A percentile compares a stretch with the other conserved stretches of the same genome.
phyloP scores from a whole-genome alignment of 2,888 invertebrate species.

The Micropterix aruncella region DNA sequence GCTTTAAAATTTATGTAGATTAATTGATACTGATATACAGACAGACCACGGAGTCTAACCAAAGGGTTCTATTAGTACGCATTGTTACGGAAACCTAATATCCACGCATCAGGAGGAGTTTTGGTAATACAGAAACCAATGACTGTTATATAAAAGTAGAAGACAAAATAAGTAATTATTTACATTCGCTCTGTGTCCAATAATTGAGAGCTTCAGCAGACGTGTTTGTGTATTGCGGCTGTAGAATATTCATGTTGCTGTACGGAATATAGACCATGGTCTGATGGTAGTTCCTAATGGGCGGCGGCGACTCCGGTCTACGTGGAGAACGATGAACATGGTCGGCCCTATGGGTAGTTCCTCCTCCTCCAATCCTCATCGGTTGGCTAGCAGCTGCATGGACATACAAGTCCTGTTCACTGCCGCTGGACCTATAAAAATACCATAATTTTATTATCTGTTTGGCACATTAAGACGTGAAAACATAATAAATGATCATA shows the following conservation, averaged over 20 bases:
- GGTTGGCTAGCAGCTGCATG: background rate
- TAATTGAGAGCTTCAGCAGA: conserved; percentile 15
- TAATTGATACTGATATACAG: too few relatives aligned
- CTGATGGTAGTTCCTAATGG: conserved; percentile 52
- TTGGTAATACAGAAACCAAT: too few relatives aligned
- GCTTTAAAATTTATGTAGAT: too few relatives aligned
- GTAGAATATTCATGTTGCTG: conserved; percentile 23
- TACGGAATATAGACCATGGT: conserved; percentile 56
- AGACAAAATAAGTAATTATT: too few relatives aligned
- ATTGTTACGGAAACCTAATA: too few relatives aligned
- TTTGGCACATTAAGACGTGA: too few relatives aligned
- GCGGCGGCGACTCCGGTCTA: conserved; percentile 56
- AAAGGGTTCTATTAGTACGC: too few relatives aligned
- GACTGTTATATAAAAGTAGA: too few relatives aligned
- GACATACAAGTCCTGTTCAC: background rate
- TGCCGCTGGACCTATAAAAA: background rate
- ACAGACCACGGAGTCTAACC: too few relatives aligned
- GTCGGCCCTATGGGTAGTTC: background rate
- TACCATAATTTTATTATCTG: too few relatives aligned
- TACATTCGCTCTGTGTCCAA: conserved; percentile 14
- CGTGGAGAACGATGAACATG: conserved; percentile 21
- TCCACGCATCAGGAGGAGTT: too few relatives aligned
- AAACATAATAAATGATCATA: too few relatives aligned
- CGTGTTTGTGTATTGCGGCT: conserved; percentile 26
- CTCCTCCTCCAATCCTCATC: background rate